Percentiles rank a stretch among this genome's conserved stretches.
Evolutionary conservation across 2,113 vertebrate species (phyloP).

Genomic region (Perca fluviatilis): DNA sequence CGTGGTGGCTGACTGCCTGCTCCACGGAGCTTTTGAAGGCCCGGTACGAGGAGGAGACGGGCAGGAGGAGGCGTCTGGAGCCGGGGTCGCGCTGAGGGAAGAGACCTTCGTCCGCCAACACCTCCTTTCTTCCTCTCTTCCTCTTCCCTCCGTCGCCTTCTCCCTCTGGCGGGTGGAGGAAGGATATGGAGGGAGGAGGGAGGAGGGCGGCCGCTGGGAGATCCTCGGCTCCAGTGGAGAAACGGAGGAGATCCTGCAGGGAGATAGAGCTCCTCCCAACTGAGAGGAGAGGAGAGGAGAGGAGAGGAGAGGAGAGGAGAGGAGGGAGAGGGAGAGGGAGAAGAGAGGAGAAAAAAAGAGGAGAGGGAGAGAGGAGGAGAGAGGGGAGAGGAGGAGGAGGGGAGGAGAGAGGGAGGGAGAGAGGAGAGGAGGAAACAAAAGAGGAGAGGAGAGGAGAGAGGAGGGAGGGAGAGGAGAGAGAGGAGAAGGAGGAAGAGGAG

Average conservation of each 20-base stretch:
- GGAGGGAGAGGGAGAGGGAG: not conserved
- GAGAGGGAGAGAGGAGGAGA: not conserved
- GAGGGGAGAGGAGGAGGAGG: not conserved
- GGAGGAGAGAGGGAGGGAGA: not conserved
- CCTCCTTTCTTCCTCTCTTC: no score
- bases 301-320: not conserved
- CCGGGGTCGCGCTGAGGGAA: conserved; percentile 87
- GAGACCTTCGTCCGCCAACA: conserved; percentile 31
- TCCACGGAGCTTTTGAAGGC: conserved; percentile 92
- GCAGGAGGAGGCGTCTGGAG: conserved; percentile 87
- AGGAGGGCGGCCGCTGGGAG: conserved; percentile 86
- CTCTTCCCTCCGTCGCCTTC: not conserved
- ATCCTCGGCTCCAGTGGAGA: conserved; percentile 85
- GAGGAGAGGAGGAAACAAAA: no score
- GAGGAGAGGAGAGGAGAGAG: not conserved
- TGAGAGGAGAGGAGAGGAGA: conserved; percentile 65
- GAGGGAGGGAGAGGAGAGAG: not conserved
- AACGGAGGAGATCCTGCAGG: conserved; percentile 90
- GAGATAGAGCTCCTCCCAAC: conserved; percentile 88
- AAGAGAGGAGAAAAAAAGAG: not conserved
- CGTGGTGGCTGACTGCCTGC: conserved; percentile 83
- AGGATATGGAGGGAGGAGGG: conserved; percentile 88
- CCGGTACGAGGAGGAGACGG: conserved; percentile 86
- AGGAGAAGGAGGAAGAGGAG: not conserved
- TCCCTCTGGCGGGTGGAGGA: conserved; percentile 69